phyloP scores from a whole-genome alignment of 2,797 vertebrate species.

The Alosa sapidissima region DNA sequence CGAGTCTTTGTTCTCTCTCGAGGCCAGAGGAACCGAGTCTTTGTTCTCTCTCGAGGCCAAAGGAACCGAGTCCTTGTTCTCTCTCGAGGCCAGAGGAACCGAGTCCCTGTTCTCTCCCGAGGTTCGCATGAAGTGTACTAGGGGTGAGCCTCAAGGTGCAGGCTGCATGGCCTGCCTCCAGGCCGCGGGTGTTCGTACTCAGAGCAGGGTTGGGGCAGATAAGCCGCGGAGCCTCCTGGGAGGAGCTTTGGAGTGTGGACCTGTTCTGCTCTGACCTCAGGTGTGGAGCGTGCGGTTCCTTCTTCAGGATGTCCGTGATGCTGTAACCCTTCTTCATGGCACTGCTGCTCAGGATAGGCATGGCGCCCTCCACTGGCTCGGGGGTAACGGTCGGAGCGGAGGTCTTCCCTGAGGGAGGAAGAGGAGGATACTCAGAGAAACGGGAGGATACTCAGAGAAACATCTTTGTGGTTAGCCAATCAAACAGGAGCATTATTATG shows the following conservation, averaged over 20 bases:
- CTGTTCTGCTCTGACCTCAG: not conserved
- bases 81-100: not conserved
- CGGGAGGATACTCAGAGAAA: not conserved
- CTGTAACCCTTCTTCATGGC: slow-evolving; percentile 83
- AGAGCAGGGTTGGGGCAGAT: not conserved
- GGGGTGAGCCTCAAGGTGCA: not conserved
- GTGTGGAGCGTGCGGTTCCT: slow-evolving; percentile 62
- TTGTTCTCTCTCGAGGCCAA: not conserved
- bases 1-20: not conserved
- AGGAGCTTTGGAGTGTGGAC: not conserved
- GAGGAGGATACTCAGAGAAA: not conserved
- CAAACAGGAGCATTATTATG: no score
- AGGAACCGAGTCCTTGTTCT: not conserved
- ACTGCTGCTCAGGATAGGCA: not conserved
- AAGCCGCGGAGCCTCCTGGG: not conserved
- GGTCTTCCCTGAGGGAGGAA: slow-evolving; percentile 64
- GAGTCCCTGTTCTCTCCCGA: not conserved
- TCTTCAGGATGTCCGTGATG: slow-evolving; percentile 84
- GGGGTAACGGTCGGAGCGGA: slow-evolving; percentile 51
- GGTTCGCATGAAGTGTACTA: not conserved
- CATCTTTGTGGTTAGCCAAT: no score
- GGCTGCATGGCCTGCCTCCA: not conserved
- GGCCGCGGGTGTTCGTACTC: not conserved
- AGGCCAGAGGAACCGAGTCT: not conserved
- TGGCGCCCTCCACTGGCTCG: not conserved